Conservation (phyloP, 2,113 vertebrate species). For the Erythrocercus mccallii region DNA sequence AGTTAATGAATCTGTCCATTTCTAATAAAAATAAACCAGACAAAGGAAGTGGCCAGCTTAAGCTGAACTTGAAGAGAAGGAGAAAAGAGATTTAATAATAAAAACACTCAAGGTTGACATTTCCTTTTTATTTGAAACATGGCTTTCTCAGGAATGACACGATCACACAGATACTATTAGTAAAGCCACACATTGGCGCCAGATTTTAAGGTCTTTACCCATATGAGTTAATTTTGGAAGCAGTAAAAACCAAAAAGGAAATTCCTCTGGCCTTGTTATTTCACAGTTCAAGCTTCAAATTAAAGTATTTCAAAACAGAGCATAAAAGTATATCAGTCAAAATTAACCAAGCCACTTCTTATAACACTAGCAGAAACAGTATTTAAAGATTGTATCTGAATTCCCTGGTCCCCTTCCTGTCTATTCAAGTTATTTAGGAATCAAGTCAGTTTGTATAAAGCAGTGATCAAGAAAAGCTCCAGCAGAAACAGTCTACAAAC, state of each 20-base stretch:
- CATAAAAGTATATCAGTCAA: not conserved
- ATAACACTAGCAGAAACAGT: not conserved
- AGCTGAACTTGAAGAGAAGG: slow-evolving; percentile 41
- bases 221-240: slow-evolving; percentile 4
- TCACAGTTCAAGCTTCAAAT: slow-evolving; percentile 35
- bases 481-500: not conserved
- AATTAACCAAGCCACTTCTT: slow-evolving; percentile 1
- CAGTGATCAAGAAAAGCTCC: not conserved
- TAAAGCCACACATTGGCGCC: slow-evolving; percentile 9
- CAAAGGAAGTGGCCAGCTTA: slow-evolving; percentile 86
- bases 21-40: slow-evolving; percentile 93
- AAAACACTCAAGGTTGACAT: slow-evolving; percentile 61
- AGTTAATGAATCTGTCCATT: slow-evolving; percentile 82
- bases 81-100: slow-evolving; percentile 58
- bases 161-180: slow-evolving; percentile 41
- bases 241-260: slow-evolving; percentile 32
- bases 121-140: slow-evolving; percentile 71
- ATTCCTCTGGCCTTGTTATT: slow-evolving; percentile 27
- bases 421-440: not conserved
- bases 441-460: not conserved
- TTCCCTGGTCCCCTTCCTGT: not conserved
- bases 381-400: slow-evolving; percentile 18
- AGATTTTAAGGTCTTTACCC: slow-evolving; percentile 33
- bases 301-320: slow-evolving; percentile 32
- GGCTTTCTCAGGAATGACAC: slow-evolving; percentile 47